A percentile compares a stretch with the other conserved stretches of the same genome.
These are phyloP conservation scores for Drosophila ironensis DNA, from an alignment of 1,140 invertebrate genomes.

Conservation along the genomic window DNA sequence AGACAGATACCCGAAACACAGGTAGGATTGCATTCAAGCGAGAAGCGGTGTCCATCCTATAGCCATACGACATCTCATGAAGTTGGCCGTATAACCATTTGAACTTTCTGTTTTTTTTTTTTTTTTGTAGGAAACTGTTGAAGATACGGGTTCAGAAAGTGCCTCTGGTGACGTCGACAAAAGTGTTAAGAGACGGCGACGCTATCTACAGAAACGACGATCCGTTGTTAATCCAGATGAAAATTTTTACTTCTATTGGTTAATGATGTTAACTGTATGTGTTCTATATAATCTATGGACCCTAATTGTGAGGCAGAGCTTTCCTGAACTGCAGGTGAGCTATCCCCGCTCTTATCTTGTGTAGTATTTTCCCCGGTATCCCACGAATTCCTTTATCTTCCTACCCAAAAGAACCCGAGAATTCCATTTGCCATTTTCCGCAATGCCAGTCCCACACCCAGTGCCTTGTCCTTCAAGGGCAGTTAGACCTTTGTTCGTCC, in stretches of 20 bases:
- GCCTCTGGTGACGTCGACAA: conserved; percentile 85
- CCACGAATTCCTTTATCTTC: too few relatives aligned
- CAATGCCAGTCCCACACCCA: neutral
- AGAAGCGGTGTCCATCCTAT: too few relatives aligned
- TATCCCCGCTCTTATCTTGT: neutral
- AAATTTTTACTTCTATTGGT: conserved; percentile 97
- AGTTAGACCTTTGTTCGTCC: conserved; percentile 34
- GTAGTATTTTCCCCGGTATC: neutral
- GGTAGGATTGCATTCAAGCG: conserved; percentile 82
- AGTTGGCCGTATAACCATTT: too few relatives aligned
- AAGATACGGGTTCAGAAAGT: conserved; percentile 87
- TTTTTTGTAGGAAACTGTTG: conserved; percentile 82
- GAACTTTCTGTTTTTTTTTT: neutral
- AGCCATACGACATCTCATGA: too few relatives aligned
- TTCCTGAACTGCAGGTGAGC: conserved; percentile 92
- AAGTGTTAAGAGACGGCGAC: conserved; percentile 85
- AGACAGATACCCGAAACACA: conserved; percentile 93
- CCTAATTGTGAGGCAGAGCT: conserved; percentile 95
- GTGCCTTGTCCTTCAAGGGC: conserved; percentile 8
- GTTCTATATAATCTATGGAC: conserved; percentile 98
- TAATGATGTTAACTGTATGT: conserved; percentile 92
- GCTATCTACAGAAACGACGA: conserved; percentile 87
- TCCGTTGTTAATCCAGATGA: conserved; percentile 97
- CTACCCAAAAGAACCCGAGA: too few relatives aligned
- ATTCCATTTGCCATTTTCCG: conserved; percentile 12